A percentile compares a stretch with the other conserved stretches of the same genome.
phyloP scores from a whole-genome alignment of 2,113 vertebrate genomes.

The Cacatua alba region DNA sequence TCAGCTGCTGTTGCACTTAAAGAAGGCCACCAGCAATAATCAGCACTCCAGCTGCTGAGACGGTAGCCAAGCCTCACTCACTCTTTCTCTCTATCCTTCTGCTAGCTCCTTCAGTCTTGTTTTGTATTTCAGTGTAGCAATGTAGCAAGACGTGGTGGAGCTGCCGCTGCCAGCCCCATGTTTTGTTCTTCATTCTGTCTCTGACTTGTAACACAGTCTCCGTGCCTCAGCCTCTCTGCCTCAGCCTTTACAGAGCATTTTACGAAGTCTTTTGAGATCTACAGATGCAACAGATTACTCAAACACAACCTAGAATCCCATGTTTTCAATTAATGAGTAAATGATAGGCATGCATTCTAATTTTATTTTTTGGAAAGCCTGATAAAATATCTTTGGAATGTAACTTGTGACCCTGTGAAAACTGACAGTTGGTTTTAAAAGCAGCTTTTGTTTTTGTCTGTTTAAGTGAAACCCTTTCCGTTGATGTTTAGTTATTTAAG shows the following conservation, averaged over 20 bases:
- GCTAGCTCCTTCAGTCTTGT: neutral
- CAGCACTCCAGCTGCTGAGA: neutral
- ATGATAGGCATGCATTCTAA: neutral
- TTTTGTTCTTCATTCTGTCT: neutral
- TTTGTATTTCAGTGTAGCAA: neutral
- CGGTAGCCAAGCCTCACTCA: neutral
- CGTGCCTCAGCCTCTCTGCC: neutral
- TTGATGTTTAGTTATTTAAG: conserved; percentile 30
- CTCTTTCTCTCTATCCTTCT: neutral
- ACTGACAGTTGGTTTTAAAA: conserved; percentile 33
- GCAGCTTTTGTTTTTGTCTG: conserved; percentile 14
- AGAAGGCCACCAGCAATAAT: neutral
- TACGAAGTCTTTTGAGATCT: conserved; percentile 1
- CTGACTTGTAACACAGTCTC: neutral
- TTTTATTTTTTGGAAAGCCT: conserved; percentile 35
- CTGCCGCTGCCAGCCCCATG: neutral
- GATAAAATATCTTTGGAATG: conserved; percentile 48
- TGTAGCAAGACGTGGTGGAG: neutral
- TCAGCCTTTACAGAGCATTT: conserved; percentile 35
- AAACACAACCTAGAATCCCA: neutral
- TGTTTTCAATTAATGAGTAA: conserved; percentile 48
- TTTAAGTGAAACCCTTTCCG: conserved; percentile 42
- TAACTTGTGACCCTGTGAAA: conserved; percentile 32
- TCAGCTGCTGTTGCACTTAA: neutral
- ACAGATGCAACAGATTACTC: conserved; percentile 23